A percentile compares a stretch with the other conserved stretches of the same genome.
phyloP scores from a whole-genome alignment of 2,888 invertebrate genomes.

The Nemotelus pantherinus region DNA sequence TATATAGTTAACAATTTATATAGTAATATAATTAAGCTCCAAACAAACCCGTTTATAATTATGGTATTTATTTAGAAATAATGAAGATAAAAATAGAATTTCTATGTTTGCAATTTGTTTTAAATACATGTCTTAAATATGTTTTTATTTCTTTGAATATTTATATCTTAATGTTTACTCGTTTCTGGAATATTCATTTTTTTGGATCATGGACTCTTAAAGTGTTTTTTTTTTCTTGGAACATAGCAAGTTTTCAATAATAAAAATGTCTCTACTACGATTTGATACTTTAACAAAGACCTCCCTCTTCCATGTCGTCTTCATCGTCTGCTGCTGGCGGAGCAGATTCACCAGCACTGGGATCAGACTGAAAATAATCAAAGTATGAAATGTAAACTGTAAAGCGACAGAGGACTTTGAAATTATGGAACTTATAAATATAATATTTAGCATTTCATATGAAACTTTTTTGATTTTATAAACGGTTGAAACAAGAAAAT shows the following conservation, averaged over 20 bases:
- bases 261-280: slow-evolving; percentile 22
- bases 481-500: not conserved
- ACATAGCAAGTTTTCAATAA: slow-evolving; percentile 34
- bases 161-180: not conserved
- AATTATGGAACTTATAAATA: too few species aligned
- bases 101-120: slow-evolving; percentile 3
- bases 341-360: slow-evolving; percentile 28
- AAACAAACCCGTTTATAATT: slow-evolving; percentile 43
- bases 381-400: too few species aligned
- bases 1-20: slow-evolving; percentile 48
- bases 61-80: slow-evolving; percentile 4
- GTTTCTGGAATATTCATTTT: slow-evolving; percentile 20
- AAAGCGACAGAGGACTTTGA: too few species aligned
- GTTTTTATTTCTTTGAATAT: not conserved
- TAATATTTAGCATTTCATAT: too few species aligned
- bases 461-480: not conserved
- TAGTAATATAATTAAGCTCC: slow-evolving; percentile 45
- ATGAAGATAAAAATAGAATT: slow-evolving; percentile 31
- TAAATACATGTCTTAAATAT: slow-evolving; percentile 12
- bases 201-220: not conserved
- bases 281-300: slow-evolving; percentile 45
- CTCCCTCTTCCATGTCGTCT: slow-evolving; percentile 43
- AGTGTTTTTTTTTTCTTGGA: slow-evolving; percentile 12
- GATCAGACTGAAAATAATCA: slow-evolving; percentile 26
- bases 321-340: slow-evolving; percentile 37